phyloP scores from a whole-genome alignment of 2,888 invertebrate species.

The Hesperia comma region DNA sequence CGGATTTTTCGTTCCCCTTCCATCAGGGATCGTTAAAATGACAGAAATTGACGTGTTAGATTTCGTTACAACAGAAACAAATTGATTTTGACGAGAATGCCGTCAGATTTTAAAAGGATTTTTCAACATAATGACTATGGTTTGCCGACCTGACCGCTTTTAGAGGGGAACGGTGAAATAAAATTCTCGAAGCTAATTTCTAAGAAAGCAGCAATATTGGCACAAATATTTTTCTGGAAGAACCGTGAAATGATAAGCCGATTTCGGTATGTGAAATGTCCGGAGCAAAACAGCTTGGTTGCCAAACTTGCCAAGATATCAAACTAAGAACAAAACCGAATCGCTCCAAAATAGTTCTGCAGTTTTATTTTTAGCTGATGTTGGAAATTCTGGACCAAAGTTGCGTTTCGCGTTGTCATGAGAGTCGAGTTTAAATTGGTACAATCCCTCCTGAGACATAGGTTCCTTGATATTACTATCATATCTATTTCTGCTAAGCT shows the following conservation, averaged over 20 bases:
- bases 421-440: conserved; percentile 24
- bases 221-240: conserved; percentile 32
- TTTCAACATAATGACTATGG: not conserved
- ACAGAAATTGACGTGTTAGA: conserved; percentile 8
- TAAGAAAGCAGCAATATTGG: conserved; percentile 29
- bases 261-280: conserved; percentile 33
- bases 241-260: conserved; percentile 36
- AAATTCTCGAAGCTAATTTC: conserved; percentile 17
- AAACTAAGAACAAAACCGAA: conserved; percentile 37
- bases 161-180: not conserved
- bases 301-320: conserved; percentile 36
- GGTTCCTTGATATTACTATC: not conserved
- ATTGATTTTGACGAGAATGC: conserved; percentile 14
- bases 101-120: conserved; percentile 1
- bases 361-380: conserved; percentile 36
- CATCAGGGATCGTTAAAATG: conserved; percentile 18
- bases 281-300: conserved; percentile 32
- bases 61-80: conserved; percentile 17
- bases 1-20: not conserved
- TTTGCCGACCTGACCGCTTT: conserved; percentile 10
- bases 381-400: conserved; percentile 22
- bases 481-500: not conserved
- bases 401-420: conserved; percentile 26
- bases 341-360: conserved; percentile 31
- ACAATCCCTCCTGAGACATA: not conserved